These are phyloP conservation scores for Cladopsammia gracilis DNA, from an alignment of 64 coral and sea anemone genomes.

Conservation along the genomic window DNA sequence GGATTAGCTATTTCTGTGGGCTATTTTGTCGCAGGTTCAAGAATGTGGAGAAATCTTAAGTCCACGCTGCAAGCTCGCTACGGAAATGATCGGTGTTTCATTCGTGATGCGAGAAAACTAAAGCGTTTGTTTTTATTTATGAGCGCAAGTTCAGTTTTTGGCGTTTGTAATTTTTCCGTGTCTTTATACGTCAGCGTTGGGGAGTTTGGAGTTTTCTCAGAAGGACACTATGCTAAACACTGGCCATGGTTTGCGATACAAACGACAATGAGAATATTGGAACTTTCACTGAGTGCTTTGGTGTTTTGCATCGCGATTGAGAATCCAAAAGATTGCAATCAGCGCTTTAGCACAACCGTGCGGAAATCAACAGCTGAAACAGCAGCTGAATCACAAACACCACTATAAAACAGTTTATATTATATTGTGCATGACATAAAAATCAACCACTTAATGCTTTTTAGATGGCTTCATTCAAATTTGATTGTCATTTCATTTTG, in stretches of 20 bases:
- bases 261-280: conserved; percentile 43
- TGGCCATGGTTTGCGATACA: conserved; percentile 63
- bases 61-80: neutral
- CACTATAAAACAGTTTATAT: neutral
- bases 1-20: conserved; percentile 72
- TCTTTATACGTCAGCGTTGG: conserved; percentile 21
- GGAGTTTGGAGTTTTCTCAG: neutral
- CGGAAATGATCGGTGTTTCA: neutral
- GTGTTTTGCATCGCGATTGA: conserved; percentile 12
- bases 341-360: neutral
- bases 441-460: no score
- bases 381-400: neutral
- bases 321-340: neutral
- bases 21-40: conserved; percentile 69
- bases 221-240: neutral
- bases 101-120: conserved; percentile 25
- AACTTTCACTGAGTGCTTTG: conserved; percentile 27
- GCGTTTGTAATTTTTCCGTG: conserved; percentile 36
- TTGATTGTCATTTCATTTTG: no score
- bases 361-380: neutral
- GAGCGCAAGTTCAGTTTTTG: conserved; percentile 28
- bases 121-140: conserved; percentile 31
- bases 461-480: no score
- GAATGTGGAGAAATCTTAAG: conserved; percentile 71
- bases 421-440: no score